Base-by-base conservation (phyloP, 2,113 vertebrate genomes). In the Cyprinodon tularosa region DNA sequence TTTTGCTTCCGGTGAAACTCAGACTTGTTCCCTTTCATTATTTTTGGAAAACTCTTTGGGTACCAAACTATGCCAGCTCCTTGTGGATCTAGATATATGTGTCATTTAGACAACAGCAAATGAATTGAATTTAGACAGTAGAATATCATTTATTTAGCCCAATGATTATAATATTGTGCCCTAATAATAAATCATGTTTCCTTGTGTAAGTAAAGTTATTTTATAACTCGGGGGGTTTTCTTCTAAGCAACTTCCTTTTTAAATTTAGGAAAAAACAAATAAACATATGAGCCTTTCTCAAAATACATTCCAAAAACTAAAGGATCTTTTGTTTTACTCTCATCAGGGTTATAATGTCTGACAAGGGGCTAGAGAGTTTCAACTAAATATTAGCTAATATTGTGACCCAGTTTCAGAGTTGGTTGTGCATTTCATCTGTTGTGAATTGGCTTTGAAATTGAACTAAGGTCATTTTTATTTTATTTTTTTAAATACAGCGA, bases 1-100 rank as follows among this genome's bases (percentile, higher is more conserved):
- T 93, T 93, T 90, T 90, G 90, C 94, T 91, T 90, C 59, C 76
- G 76, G 76, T 47, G 42, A 78, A 93, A 94, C 91, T 90, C 86
- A 89, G 45, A 47, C 57, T 66, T 91, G 93, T 91, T 62, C 62
- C 63, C 59, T 36, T 42, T 68, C 92, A 17, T 14, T 89, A 84
- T 84, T 85, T 85, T 85, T 89, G 86, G 91, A 90, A 90, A 87
- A 87, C 91, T 93, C 85, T 62, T 71, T 62, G 89, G 89, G 92
- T 86, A 89, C 92, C 84, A 93, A 94, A 95, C 92, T 91, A 91
- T 84, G 91, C 50, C 44, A 72, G 91, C 86, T 91, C 90, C 90
- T 92, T 86, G 85, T 88, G 88, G 85, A 67, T 81, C 86, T 91
- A 75, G 85, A 86, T 74, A 91, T 78, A 90, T 89, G 91, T 86